These are phyloP conservation scores for Sphaerophoria taeniata DNA, from an alignment of 2,888 invertebrate species.

Conservation along the genomic window DNA sequence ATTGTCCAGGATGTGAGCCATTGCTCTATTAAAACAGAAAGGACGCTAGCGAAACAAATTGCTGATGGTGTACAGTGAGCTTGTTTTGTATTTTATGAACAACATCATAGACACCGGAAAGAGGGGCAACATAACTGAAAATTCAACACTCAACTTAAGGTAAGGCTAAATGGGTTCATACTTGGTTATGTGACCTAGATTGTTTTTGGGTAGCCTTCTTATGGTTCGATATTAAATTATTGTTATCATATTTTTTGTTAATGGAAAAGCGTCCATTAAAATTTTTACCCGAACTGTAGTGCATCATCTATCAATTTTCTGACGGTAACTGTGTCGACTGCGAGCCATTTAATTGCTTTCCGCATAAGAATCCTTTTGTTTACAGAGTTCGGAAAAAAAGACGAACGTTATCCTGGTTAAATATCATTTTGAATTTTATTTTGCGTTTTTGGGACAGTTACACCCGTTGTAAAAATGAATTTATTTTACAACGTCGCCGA, in stretches of 20 bases:
- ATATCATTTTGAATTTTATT: slow-evolving; percentile 62
- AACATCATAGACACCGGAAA: slow-evolving; percentile 1
- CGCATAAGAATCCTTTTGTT: slow-evolving; percentile 63
- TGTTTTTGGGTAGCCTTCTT: slow-evolving; percentile 54
- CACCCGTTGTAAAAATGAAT: neutral
- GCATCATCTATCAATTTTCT: slow-evolving; percentile 66
- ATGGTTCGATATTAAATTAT: slow-evolving; percentile 46
- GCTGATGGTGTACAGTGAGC: slow-evolving; percentile 49
- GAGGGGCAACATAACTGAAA: slow-evolving; percentile 30
- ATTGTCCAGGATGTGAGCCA: neutral
- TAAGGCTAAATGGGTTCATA: too few relatives aligned
- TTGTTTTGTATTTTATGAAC: slow-evolving; percentile 59
- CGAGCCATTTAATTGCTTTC: slow-evolving; percentile 60
- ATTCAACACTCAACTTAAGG: slow-evolving; percentile 49
- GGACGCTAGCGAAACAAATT: neutral
- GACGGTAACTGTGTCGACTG: slow-evolving; percentile 23
- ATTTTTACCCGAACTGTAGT: slow-evolving; percentile 20
- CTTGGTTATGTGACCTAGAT: slow-evolving; percentile 65
- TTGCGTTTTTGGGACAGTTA: slow-evolving; percentile 11
- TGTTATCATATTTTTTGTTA: slow-evolving; percentile 60
- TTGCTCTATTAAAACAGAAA: neutral
- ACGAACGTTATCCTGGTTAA: slow-evolving; percentile 52
- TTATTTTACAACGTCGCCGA: slow-evolving; percentile 46
- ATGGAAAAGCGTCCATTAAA: slow-evolving; percentile 59
- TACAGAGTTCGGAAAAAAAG: slow-evolving; percentile 19